These are phyloP conservation scores for Callipepla californica DNA, from an alignment of 2,113 vertebrate species.

Conservation along the genomic window DNA sequence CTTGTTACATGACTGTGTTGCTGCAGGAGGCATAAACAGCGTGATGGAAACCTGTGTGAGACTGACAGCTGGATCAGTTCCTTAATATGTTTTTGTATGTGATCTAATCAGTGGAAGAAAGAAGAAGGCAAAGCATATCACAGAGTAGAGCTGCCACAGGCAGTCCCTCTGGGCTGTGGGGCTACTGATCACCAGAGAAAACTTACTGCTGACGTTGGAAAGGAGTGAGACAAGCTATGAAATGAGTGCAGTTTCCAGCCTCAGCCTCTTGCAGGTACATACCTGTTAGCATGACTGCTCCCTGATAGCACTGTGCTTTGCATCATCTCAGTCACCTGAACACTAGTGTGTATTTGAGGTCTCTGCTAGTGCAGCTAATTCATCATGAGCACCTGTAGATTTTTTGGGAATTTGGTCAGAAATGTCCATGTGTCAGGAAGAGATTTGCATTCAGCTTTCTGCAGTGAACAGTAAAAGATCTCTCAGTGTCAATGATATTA, in stretches of 20 bases:
- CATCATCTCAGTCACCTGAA: neutral
- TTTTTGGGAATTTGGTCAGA: slow-evolving; percentile 5
- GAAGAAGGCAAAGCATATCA: neutral
- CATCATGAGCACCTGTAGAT: neutral
- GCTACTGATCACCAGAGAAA: neutral
- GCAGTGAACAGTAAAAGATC: neutral
- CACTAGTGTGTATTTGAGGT: neutral
- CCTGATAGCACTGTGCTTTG: neutral
- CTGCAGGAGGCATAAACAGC: neutral
- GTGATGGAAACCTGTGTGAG: neutral
- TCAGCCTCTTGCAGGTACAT: neutral
- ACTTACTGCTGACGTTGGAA: neutral
- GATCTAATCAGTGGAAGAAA: neutral
- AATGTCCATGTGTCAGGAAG: neutral
- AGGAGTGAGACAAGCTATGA: neutral
- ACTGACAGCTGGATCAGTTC: neutral
- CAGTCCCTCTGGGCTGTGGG: neutral
- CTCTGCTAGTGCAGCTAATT: neutral
- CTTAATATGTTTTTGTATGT: neutral
- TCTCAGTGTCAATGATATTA: neutral
- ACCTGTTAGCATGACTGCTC: neutral
- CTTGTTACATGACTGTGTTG: neutral
- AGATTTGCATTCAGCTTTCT: neutral
- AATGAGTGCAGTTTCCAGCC: slow-evolving; percentile 16
- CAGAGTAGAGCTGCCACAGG: neutral